phyloP scores from a whole-genome alignment of 2,888 invertebrate genomes.

The Drosophila helvetica region DNA sequence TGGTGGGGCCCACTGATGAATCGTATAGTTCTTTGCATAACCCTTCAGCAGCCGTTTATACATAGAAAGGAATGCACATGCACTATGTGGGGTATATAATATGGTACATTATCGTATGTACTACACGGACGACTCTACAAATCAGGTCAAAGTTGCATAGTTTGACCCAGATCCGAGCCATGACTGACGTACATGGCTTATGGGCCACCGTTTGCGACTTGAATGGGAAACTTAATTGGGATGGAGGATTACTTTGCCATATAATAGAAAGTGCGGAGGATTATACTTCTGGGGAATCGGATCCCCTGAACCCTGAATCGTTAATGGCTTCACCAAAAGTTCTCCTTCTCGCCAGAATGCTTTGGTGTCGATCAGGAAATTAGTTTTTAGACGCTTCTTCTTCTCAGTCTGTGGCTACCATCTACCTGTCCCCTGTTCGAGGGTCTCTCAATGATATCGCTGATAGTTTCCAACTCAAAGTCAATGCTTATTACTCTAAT shows the following conservation, averaged over 20 bases:
- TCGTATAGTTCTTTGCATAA: conserved; percentile 24
- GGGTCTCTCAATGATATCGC: not conserved
- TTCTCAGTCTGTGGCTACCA: no score
- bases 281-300: not conserved
- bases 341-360: not conserved
- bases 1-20: conserved; percentile 19
- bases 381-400: not conserved
- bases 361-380: not conserved
- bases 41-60: not conserved
- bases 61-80: not conserved
- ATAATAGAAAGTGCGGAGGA: not conserved
- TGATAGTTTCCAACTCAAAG: no score
- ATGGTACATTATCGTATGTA: not conserved
- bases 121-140: conserved; percentile 28
- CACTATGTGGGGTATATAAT: not conserved
- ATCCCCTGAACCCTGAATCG: not conserved
- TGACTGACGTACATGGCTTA: conserved; percentile 62
- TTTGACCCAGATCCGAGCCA: conserved; percentile 65
- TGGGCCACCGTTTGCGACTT: conserved; percentile 32
- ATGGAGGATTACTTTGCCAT: not conserved
- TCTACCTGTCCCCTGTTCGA: not conserved
- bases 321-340: not conserved
- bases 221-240: conserved; percentile 18
- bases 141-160: conserved; percentile 74
- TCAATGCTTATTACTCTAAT: not conserved